Base-by-base conservation (phyloP, 2,797 vertebrate species). In the Mormyrus proboscirostris region DNA sequence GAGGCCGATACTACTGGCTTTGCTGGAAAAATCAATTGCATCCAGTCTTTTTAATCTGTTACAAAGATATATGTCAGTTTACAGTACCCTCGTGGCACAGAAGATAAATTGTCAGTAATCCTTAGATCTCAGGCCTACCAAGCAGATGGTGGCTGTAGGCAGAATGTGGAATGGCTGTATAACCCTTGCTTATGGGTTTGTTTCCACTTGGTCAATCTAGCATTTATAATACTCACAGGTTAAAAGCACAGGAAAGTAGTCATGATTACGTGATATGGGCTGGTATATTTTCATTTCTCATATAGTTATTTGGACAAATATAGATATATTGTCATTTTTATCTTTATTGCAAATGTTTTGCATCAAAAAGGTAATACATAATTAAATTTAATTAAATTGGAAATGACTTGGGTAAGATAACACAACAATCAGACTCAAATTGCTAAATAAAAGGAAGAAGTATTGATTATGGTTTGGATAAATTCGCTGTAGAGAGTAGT, bases 1-100 rank as follows among this genome's bases (percentile, higher is more conserved):
- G 59, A 19, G 53, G 53, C 6, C 1, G 0, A 44, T 57, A 38
- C 22, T 50, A 33, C 84, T 16, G 51, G 50, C 33, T 87, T 87
- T 87, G 51, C 50, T 57, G 50, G 85, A 44, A 57, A 85, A 86
- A 86, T 86, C 29, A 85, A 85, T 85, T 85, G 47, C 83, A 85
- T 82, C 49, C 83, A 85, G 85, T 86, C 51, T 47, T 49, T 25
- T 69, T 88, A 50, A 88, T 65, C 87, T 65, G 57, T 62, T 49
- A 12, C 86, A 88, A 65, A 62, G 57, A 88, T 88, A 55, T 87
- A 50, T 86, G 44, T 85, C 49, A 50, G 49, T 49, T 82, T n/a
- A 82, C 19, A 85, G n/a, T 51, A 50, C 49, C 50, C 50, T 55
- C 12, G 47, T 86, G 84, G 50, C 84, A 22, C 84, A 86, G 25